These are phyloP conservation scores for Pseudococcus jackbeardsleyi DNA, from an alignment of 2,888 invertebrate genomes.

Conservation along the genomic window DNA sequence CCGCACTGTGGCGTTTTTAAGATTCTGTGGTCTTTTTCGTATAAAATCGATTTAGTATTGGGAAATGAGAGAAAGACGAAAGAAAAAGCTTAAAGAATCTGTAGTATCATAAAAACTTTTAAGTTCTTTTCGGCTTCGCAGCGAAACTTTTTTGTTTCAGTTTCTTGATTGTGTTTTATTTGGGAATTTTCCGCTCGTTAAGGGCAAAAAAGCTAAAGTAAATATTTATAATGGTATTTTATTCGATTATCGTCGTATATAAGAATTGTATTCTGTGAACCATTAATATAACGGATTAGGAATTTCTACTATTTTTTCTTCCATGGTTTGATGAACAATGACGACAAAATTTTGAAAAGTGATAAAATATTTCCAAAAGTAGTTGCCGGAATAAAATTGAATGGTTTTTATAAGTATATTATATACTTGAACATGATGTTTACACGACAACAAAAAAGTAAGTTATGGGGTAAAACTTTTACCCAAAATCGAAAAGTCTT, in stretches of 20 bases:
- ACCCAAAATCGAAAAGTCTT: neutral
- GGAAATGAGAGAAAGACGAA: neutral
- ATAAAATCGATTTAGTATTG: slow-evolving; percentile 38
- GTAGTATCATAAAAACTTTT: slow-evolving; percentile 30
- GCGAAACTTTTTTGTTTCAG: slow-evolving; percentile 20
- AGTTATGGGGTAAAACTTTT: too few species aligned
- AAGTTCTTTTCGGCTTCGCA: slow-evolving; percentile 1
- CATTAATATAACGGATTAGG: neutral
- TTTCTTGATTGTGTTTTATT: slow-evolving; percentile 47
- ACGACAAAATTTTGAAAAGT: neutral
- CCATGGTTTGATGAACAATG: neutral
- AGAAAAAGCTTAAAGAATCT: slow-evolving; percentile 13
- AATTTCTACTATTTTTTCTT: neutral
- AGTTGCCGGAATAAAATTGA: neutral
- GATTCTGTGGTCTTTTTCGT: slow-evolving; percentile 6
- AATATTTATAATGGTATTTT: slow-evolving; percentile 30
- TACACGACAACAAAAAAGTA: too few species aligned
- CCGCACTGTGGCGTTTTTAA: neutral
- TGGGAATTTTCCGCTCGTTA: slow-evolving; percentile 33
- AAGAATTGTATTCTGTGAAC: neutral
- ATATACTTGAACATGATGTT: too few species aligned
- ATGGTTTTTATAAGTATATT: neutral
- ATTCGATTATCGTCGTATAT: slow-evolving; percentile 10
- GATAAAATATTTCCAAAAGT: neutral
- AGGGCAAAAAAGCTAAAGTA: slow-evolving; percentile 8